Percentiles rank a stretch among this genome's conserved stretches.
phyloP scores from a whole-genome alignment of 2,888 invertebrate genomes.

The Tetrapedia diversipes region DNA sequence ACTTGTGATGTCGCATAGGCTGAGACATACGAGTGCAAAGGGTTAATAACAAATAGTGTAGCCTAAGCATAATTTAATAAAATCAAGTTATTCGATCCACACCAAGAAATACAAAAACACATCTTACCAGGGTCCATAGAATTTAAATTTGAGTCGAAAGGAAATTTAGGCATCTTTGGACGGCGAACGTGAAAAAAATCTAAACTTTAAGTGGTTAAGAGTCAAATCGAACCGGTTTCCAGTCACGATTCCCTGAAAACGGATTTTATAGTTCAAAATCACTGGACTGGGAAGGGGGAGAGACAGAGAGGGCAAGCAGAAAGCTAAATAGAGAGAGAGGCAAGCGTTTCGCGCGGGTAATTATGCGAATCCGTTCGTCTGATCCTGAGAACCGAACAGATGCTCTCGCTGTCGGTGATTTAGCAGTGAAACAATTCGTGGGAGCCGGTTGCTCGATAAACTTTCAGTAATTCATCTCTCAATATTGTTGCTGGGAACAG shows the following conservation, averaged over 20 bases:
- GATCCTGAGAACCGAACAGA: conserved; percentile 51
- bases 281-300: too few relatives aligned
- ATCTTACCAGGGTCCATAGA: too few relatives aligned
- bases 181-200: too few relatives aligned
- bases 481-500: conserved; percentile 17
- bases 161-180: too few relatives aligned
- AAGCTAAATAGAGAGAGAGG: neutral
- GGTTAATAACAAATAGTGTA: too few relatives aligned
- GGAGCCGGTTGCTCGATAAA: conserved; percentile 15
- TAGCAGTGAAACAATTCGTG: conserved; percentile 46
- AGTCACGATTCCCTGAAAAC: neutral
- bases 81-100: too few relatives aligned
- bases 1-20: too few relatives aligned
- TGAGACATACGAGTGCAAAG: too few relatives aligned
- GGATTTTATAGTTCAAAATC: conserved; percentile 23
- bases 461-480: conserved; percentile 31
- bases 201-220: too few relatives aligned
- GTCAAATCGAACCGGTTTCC: neutral
- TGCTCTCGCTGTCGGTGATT: conserved; percentile 47
- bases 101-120: too few relatives aligned
- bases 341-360: conserved; percentile 26
- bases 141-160: too few relatives aligned
- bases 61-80: too few relatives aligned
- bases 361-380: conserved; percentile 55
- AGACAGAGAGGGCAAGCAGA: neutral